These are phyloP conservation scores for Recurvirostra avosetta DNA, from an alignment of 2,113 vertebrate genomes.

Conservation along the genomic window DNA sequence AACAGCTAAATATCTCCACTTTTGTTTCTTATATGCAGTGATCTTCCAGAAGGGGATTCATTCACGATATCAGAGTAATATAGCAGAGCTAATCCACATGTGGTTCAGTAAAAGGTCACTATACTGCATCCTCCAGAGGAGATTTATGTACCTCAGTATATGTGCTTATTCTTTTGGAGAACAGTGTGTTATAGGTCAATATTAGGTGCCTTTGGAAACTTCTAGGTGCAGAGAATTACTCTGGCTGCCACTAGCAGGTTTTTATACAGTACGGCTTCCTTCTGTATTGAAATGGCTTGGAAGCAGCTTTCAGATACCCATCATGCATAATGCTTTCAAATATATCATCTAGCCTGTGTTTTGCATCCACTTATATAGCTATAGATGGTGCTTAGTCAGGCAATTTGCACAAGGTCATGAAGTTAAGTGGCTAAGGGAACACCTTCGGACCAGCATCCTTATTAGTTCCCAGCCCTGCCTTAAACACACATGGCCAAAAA, in stretches of 20 bases:
- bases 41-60: background rate
- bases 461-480: background rate
- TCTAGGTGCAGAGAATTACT: background rate
- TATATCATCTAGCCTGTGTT: background rate
- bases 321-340: background rate
- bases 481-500: background rate
- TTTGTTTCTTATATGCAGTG: background rate
- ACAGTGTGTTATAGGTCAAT: background rate
- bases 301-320: background rate
- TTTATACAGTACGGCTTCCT: background rate
- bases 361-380: background rate
- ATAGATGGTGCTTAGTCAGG: background rate
- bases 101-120: constrained; percentile 35
- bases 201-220: background rate
- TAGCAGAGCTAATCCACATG: background rate
- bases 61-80: background rate
- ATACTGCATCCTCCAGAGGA: background rate
- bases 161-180: background rate
- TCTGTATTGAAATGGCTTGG: background rate
- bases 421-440: background rate
- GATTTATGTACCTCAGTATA: background rate
- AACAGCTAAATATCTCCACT: background rate
- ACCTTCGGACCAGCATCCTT: background rate
- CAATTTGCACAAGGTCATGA: background rate
- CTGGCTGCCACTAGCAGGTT: background rate